Percentiles rank a stretch among this genome's conserved stretches.
phyloP scores from a whole-genome alignment of 2,888 invertebrate species.

The Antheraea yamamai region DNA sequence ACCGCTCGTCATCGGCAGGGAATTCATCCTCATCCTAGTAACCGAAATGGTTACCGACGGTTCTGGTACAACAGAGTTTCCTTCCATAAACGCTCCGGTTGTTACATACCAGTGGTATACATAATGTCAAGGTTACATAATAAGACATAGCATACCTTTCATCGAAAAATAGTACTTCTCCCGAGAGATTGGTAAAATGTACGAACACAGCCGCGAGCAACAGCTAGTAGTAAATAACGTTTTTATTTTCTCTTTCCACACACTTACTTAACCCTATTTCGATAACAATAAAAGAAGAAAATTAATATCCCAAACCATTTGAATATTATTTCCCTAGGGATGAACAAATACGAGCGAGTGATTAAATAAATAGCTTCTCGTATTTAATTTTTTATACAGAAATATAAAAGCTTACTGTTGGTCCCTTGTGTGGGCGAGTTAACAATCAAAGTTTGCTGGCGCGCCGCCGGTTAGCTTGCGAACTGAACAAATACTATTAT shows the following conservation, averaged over 20 bases:
- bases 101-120: too few relatives aligned
- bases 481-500: neutral
- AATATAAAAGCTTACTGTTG: slow-evolving; percentile 1
- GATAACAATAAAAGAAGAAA: neutral
- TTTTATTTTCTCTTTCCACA: neutral
- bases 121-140: too few relatives aligned
- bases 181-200: too few relatives aligned
- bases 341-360: neutral
- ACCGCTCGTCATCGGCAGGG: too few relatives aligned
- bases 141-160: too few relatives aligned
- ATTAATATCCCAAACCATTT: neutral
- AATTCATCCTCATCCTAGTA: too few relatives aligned
- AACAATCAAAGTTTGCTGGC: slow-evolving; percentile 23
- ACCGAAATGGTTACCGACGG: too few relatives aligned
- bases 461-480: slow-evolving; percentile 18
- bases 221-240: neutral
- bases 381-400: slow-evolving; percentile 15
- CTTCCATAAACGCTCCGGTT: too few relatives aligned
- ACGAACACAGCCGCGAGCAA: too few relatives aligned
- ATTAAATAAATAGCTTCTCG: slow-evolving; percentile 1
- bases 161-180: too few relatives aligned
- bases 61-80: too few relatives aligned
- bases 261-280: neutral
- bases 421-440: neutral
- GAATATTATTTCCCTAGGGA: slow-evolving; percentile 2